A percentile compares a stretch with the other conserved stretches of the same genome.
phyloP scores from a whole-genome alignment of 2,113 vertebrate species.

The Taurulus bubalis region DNA sequence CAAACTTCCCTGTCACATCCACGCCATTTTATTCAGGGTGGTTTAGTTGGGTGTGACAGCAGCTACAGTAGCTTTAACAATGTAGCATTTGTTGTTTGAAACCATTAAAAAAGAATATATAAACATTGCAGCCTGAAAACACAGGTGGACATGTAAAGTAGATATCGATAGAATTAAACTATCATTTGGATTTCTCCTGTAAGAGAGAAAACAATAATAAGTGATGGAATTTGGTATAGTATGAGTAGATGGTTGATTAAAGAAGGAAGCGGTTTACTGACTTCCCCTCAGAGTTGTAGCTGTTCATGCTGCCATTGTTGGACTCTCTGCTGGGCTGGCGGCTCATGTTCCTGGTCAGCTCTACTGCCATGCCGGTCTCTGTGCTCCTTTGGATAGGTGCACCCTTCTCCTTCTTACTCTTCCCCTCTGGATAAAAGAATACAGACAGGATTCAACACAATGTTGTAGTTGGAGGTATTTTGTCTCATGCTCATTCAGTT shows the following conservation, averaged over 20 bases:
- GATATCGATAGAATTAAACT: background rate
- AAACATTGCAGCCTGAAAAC: background rate
- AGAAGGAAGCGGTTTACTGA: constrained; percentile 81
- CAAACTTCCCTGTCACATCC: background rate
- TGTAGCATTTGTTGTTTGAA: background rate
- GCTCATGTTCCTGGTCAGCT: constrained; percentile 93
- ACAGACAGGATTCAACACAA: background rate
- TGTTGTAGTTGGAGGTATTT: background rate
- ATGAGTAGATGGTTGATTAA: background rate
- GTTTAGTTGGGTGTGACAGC: background rate
- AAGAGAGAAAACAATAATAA: background rate
- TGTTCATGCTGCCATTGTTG: constrained; percentile 98
- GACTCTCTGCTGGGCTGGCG: constrained; percentile 96
- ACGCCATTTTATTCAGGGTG: background rate
- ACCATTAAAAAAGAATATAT: background rate
- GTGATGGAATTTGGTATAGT: background rate
- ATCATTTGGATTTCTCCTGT: background rate
- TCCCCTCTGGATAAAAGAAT: constrained; percentile 84
- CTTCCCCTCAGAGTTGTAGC: constrained; percentile 98
- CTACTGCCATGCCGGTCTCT: constrained; percentile 97
- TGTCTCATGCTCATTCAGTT: background rate
- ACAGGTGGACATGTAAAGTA: background rate
- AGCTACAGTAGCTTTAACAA: background rate
- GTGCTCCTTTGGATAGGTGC: constrained; percentile 95
- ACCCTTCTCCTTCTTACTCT: constrained; percentile 95